Percentiles rank a stretch among this genome's conserved stretches.
Evolutionary conservation across 2,888 invertebrate genomes (phyloP).

Genomic region (Parnassius mnemosyne): DNA sequence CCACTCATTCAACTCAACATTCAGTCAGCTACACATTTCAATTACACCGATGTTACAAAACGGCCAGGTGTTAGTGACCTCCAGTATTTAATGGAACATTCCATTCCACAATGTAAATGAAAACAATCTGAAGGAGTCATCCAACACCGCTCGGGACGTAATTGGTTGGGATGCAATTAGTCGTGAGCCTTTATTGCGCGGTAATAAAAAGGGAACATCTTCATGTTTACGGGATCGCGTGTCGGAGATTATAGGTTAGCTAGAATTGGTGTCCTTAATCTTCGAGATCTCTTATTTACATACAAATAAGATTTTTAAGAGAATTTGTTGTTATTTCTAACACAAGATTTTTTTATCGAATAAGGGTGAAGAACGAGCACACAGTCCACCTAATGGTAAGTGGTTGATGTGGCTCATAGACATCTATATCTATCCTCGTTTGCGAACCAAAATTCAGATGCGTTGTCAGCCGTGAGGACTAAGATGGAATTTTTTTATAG

Average conservation of each 20-base stretch:
- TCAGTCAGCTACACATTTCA: neutral
- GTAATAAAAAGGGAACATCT: slow-evolving; percentile 37
- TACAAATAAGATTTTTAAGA: slow-evolving; percentile 10
- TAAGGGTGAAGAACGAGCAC: too few species aligned
- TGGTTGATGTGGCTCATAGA: too few species aligned
- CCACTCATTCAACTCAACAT: too few species aligned
- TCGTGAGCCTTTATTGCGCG: slow-evolving; percentile 36
- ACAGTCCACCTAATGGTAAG: too few species aligned
- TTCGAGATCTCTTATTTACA: slow-evolving; percentile 15
- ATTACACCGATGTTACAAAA: slow-evolving; percentile 1
- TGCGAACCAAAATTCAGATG: too few species aligned
- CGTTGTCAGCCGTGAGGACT: too few species aligned
- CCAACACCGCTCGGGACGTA: slow-evolving; percentile 23
- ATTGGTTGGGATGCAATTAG: slow-evolving; percentile 41
- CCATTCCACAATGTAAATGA: slow-evolving; percentile 15
- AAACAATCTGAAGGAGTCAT: slow-evolving; percentile 18
- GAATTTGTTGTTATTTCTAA: neutral
- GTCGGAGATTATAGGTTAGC: slow-evolving; percentile 17
- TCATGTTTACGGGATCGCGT: slow-evolving; percentile 32
- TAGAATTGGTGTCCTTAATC: slow-evolving; percentile 10
- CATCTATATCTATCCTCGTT: too few species aligned
- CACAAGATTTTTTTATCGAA: too few species aligned
- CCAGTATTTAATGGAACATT: slow-evolving; percentile 5
- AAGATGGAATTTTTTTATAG: too few species aligned
- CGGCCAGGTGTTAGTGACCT: slow-evolving; percentile 12